phyloP scores from a whole-genome alignment of 53 echinoderm and acorn worm species.

The Holothuria scabra region DNA sequence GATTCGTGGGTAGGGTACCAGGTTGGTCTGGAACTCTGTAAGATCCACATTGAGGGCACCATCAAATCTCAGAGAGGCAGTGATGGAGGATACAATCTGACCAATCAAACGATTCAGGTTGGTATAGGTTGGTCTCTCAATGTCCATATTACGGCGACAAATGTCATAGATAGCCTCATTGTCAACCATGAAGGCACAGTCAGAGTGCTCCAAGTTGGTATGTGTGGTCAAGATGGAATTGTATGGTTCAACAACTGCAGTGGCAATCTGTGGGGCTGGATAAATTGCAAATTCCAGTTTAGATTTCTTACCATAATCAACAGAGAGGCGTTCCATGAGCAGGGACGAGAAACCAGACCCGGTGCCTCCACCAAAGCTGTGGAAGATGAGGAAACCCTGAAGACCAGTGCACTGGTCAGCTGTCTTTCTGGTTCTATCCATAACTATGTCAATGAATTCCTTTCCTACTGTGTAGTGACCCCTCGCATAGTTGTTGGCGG shows the following conservation, averaged over 20 bases:
- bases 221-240: constrained; percentile 2
- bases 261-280: constrained; percentile 39
- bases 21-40: constrained; percentile 88
- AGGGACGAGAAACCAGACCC: constrained; percentile 66
- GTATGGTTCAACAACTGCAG: constrained; percentile 63
- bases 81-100: too few species aligned
- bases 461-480: constrained; percentile 56
- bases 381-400: constrained; percentile 63
- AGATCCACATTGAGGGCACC: constrained; percentile 77
- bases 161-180: constrained; percentile 18
- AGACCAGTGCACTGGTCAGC: constrained; percentile 67
- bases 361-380: too few species aligned
- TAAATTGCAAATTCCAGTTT: too few species aligned
- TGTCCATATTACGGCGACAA: constrained; percentile 52
- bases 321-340: constrained; percentile 61
- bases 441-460: constrained; percentile 35
- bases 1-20: constrained; percentile 84
- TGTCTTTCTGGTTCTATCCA: constrained; percentile 49
- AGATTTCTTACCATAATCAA: constrained; percentile 44
- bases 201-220: too few species aligned
- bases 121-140: constrained; percentile 61
- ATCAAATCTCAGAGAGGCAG: too few species aligned
- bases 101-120: neutral
- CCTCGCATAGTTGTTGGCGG: constrained; percentile 71
- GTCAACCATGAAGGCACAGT: too few species aligned